Evolutionary conservation across 1,140 invertebrate genomes (phyloP).

Genomic region (Drosophila orosa): DNA sequence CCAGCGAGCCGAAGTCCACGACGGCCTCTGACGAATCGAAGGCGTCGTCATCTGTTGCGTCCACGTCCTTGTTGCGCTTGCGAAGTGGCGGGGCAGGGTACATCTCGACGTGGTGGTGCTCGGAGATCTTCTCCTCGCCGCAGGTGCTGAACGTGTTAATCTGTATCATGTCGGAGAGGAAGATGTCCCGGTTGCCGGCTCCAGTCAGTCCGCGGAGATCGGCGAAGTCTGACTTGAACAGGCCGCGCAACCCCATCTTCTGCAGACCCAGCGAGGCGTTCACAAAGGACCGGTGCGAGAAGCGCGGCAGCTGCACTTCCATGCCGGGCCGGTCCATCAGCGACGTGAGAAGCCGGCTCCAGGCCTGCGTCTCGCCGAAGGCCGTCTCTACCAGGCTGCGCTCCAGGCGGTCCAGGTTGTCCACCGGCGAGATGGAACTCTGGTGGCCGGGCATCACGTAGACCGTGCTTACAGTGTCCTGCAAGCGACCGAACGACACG

Average conservation of each 20-base stretch:
- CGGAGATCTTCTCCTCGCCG: constrained; percentile 89
- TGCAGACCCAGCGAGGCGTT: constrained; percentile 91
- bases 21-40: constrained; percentile 66
- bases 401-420: constrained; percentile 90
- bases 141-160: constrained; percentile 91
- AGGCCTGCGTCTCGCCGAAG: constrained; percentile 87
- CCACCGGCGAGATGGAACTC: constrained; percentile 89
- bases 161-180: constrained; percentile 92
- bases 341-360: constrained; percentile 89
- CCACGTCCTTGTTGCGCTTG: constrained; percentile 82
- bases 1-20: constrained; percentile 72
- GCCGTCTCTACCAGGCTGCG: constrained; percentile 88
- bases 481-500: constrained; percentile 88
- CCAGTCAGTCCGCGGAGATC: constrained; percentile 92
- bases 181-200: constrained; percentile 88
- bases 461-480: constrained; percentile 90
- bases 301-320: constrained; percentile 92
- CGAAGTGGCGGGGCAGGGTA: constrained; percentile 88
- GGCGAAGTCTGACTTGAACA: constrained; percentile 89
- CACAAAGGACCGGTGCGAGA: constrained; percentile 91
- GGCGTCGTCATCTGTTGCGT: constrained; percentile 61
- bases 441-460: constrained; percentile 92
- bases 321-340: constrained; percentile 89
- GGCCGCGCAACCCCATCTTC: constrained; percentile 91
- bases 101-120: constrained; percentile 91